A percentile compares a stretch with the other conserved stretches of the same genome.
These are phyloP conservation scores for Miltochrista miniata DNA, from an alignment of 2,888 invertebrate genomes.

Conservation along the genomic window DNA sequence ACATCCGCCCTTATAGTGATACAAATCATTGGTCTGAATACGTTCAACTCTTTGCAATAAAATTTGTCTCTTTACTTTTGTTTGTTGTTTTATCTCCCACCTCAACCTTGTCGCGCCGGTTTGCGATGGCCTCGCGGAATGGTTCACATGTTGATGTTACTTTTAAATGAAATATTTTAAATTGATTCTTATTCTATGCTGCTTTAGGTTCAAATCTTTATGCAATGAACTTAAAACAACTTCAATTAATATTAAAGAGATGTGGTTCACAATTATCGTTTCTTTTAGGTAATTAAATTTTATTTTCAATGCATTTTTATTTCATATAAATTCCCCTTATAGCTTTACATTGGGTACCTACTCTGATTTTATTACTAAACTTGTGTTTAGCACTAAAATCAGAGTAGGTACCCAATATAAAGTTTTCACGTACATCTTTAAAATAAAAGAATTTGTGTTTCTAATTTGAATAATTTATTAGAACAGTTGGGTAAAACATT, in stretches of 20 bases:
- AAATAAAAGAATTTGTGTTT: too few relatives aligned
- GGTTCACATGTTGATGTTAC: slow-evolving; percentile 47
- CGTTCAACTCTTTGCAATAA: slow-evolving; percentile 38
- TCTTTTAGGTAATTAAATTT: background rate
- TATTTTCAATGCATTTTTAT: slow-evolving; percentile 6
- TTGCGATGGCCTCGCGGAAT: slow-evolving; percentile 57
- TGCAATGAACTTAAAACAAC: slow-evolving; percentile 12
- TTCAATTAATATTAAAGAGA: slow-evolving; percentile 27
- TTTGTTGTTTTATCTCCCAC: slow-evolving; percentile 60
- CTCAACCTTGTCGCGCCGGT: slow-evolving; percentile 65
- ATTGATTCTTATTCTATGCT: slow-evolving; percentile 25
- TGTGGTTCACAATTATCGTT: slow-evolving; percentile 14
- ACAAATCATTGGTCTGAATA: slow-evolving; percentile 38
- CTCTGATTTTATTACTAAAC: too few relatives aligned
- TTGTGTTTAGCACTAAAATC: too few relatives aligned
- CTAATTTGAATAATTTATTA: too few relatives aligned
- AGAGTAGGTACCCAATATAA: too few relatives aligned
- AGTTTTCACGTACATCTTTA: too few relatives aligned
- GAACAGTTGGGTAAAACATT: too few relatives aligned
- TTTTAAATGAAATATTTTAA: slow-evolving; percentile 21
- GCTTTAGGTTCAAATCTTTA: slow-evolving; percentile 29
- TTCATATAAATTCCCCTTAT: background rate
- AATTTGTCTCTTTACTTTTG: slow-evolving; percentile 36
- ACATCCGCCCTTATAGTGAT: too few relatives aligned
- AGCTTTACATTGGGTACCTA: too few relatives aligned